Conservation (phyloP, 2,888 invertebrate species). For the Chymomyza amoena region DNA sequence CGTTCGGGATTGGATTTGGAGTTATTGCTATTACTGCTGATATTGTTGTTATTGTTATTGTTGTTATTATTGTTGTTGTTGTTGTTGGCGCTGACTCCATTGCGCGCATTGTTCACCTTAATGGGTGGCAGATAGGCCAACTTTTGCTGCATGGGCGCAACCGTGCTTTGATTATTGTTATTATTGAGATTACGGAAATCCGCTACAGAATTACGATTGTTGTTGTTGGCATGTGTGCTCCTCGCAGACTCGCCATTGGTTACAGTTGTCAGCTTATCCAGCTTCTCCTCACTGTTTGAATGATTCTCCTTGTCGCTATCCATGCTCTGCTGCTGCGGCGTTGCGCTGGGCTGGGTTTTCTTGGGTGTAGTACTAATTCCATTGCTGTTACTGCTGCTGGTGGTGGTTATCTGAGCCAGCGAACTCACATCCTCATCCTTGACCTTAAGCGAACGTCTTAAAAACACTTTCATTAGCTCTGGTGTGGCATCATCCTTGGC, state of each 20-base stretch:
- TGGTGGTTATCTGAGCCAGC: conserved; percentile 49
- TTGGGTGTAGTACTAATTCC: background rate
- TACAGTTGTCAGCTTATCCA: conserved; percentile 66
- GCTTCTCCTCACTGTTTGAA: conserved; percentile 80
- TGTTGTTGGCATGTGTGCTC: conserved; percentile 39
- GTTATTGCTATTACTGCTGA: conserved; percentile 40
- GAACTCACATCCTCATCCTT: conserved; percentile 85
- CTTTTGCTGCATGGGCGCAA: conserved; percentile 13
- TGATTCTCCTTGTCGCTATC: conserved; percentile 88
- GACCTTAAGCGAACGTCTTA: conserved; percentile 88
- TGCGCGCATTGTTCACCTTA: conserved; percentile 50
- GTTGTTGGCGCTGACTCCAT: background rate
- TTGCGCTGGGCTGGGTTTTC: conserved; percentile 35
- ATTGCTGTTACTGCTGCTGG: background rate
- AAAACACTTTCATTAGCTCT: conserved; percentile 90
- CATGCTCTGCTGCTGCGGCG: conserved; percentile 69
- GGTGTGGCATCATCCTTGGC: conserved; percentile 84
- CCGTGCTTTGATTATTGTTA: conserved; percentile 25
- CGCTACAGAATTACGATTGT: conserved; percentile 73
- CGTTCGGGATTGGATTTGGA: background rate
- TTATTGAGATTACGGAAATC: conserved; percentile 71
- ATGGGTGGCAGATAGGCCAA: conserved; percentile 66
- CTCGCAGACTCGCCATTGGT: conserved; percentile 37
- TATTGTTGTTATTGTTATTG: conserved; percentile 61
- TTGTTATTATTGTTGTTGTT: conserved; percentile 53